Evolutionary conservation across 1,140 invertebrate genomes (phyloP).

Genomic region (Trachymyrmex septentrionalis): DNA sequence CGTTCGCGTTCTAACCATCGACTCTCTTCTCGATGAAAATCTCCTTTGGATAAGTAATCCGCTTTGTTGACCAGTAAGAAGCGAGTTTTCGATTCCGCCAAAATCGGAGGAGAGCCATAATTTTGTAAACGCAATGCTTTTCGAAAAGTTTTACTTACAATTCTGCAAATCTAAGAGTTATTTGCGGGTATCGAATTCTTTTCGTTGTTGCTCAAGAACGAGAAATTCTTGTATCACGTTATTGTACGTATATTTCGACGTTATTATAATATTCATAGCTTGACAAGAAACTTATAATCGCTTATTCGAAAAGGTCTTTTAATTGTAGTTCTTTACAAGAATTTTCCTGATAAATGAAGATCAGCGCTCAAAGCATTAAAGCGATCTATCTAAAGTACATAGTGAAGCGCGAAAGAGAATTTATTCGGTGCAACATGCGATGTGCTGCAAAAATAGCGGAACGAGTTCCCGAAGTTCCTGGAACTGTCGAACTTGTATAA

Average conservation of each 20-base stretch:
- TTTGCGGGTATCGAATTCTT: background rate
- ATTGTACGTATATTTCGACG: background rate
- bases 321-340: conserved; percentile 21
- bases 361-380: conserved; percentile 35
- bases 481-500: conserved; percentile 60
- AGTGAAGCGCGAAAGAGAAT: conserved; percentile 31
- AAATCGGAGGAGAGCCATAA: conserved; percentile 21
- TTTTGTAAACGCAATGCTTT: conserved; percentile 20
- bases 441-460: conserved; percentile 54
- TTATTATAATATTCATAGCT: conserved; percentile 46
- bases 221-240: background rate
- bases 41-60: conserved; percentile 56
- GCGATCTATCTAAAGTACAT: conserved; percentile 45
- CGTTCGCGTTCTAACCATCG: conserved; percentile 43
- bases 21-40: conserved; percentile 42
- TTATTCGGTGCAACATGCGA: conserved; percentile 51
- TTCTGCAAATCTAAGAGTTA: background rate
- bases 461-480: conserved; percentile 51
- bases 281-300: conserved; percentile 37
- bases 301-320: conserved; percentile 18
- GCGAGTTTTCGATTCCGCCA: conserved; percentile 24
- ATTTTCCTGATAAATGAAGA: conserved; percentile 53
- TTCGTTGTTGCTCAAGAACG: background rate
- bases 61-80: conserved; percentile 56
- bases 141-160: conserved; percentile 24